Evolutionary conservation across 2,113 vertebrate genomes (phyloP), one percentile per base, ranked within the genome.

Genomic region (Laticauda laticaudata): DNA sequence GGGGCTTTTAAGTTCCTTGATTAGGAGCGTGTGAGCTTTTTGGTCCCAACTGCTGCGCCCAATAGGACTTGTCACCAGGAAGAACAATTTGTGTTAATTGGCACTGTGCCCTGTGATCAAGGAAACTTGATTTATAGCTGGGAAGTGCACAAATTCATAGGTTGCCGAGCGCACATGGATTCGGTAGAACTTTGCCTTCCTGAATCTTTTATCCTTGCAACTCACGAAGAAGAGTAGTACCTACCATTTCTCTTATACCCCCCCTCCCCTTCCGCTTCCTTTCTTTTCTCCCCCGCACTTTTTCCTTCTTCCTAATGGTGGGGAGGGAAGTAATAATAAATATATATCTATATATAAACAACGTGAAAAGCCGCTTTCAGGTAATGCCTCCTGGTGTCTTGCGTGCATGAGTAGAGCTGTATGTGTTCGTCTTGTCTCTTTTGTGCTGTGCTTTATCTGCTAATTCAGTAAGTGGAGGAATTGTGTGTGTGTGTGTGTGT

Each of bases 191-290:
- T 98, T 98, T 99, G 98, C 96, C 98, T 99, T 96, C 98, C 99
- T 96, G 99, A 99, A 97, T 99, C 99, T 98, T 99, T 99, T 98
- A n/a, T 98, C 99, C 97, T 98, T 99, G 98, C 99, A 99, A 99
- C 98, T 99, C n/a, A 99, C 98, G 98, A 99, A 98, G 98, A 99
- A 99, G 98, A 99, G 99, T 99, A 99, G 99, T 99, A 99, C 98
- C 98, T 98, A 43, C 34, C 75, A 81, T 98, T 98, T 98, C 97
- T 96, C 93, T 93, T 97, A 97, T 94, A 89, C 85, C 92, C 93
- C 92, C 93, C 24, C 59, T n/a, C 64, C 57, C 57, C 57, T 75
- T 69, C 75, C 89, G 86, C 88, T 92, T 18, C 55, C 90, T 51
- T 92, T 59, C 91, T 86, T 48, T 88, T 94, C n/a, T 54, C n/a